A percentile compares a stretch with the other conserved stretches of the same genome.
These are phyloP conservation scores for Neotragus moschatus DNA, from an alignment of 2,113 vertebrate genomes.

Conservation along the genomic window DNA sequence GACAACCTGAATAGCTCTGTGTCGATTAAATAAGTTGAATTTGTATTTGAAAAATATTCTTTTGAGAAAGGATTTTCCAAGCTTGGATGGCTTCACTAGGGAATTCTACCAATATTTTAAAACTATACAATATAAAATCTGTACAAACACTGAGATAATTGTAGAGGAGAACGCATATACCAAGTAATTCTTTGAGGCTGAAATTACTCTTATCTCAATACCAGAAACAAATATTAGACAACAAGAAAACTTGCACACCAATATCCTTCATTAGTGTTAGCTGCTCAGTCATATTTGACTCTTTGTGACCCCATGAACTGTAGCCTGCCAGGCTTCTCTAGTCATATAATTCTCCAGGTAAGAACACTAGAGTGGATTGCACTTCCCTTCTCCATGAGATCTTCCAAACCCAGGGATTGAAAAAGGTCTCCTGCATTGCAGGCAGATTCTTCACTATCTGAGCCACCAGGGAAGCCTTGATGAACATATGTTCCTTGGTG, in stretches of 20 bases:
- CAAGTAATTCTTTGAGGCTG: neutral
- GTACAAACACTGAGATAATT: neutral
- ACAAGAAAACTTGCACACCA: neutral
- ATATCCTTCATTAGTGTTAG: neutral
- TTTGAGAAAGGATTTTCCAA: neutral
- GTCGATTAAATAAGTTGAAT: neutral
- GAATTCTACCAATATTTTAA: neutral
- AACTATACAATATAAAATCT: neutral
- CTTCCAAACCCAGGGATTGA: neutral
- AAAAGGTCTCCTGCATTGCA: neutral
- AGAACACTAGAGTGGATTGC: neutral
- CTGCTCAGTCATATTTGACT: neutral
- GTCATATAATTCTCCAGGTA: neutral
- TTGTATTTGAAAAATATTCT: neutral
- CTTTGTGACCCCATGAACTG: neutral
- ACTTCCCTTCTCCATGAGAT: neutral
- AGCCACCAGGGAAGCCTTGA: neutral
- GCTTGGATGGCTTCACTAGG: neutral
- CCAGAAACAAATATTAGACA: neutral
- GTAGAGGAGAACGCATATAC: neutral
- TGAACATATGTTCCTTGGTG: neutral
- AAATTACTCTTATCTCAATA: neutral
- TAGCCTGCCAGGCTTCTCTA: neutral
- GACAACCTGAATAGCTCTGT: neutral
- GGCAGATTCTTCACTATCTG: neutral